phyloP scores from a whole-genome alignment of 2,113 vertebrate genomes.

The Apodemus sylvaticus region DNA sequence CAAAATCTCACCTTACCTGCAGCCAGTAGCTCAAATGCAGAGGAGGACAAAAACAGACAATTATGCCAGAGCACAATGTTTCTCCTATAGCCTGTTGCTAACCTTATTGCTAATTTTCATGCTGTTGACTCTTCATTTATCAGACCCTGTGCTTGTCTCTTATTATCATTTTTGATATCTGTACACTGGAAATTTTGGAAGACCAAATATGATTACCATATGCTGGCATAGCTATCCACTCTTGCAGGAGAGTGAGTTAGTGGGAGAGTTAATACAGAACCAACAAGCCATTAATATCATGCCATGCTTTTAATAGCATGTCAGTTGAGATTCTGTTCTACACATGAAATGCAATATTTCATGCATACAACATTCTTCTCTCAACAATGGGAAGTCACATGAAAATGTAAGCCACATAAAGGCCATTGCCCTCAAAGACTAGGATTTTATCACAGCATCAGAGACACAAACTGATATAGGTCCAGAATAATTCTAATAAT shows the following conservation, averaged over 20 bases:
- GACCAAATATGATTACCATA: neutral
- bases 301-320: neutral
- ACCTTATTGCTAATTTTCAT: neutral
- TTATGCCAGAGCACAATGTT: too few relatives aligned
- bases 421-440: neutral
- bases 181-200: neutral
- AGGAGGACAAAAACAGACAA: neutral
- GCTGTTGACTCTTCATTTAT: neutral
- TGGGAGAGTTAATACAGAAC: neutral
- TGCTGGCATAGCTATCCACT: neutral
- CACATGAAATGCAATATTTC: too few relatives aligned
- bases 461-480: neutral
- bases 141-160: neutral
- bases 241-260: neutral
- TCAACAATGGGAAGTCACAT: neutral
- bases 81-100: neutral
- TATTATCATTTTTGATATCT: neutral
- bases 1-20: neutral
- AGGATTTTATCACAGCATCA: neutral
- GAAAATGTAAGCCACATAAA: neutral
- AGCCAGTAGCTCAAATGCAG: neutral
- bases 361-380: neutral
- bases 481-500: neutral
- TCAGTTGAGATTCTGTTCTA: neutral
- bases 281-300: too few relatives aligned